Percentiles rank a stretch among this genome's conserved stretches.
Conservation (phyloP, 2,888 invertebrate species). For the Xanthia togata region DNA sequence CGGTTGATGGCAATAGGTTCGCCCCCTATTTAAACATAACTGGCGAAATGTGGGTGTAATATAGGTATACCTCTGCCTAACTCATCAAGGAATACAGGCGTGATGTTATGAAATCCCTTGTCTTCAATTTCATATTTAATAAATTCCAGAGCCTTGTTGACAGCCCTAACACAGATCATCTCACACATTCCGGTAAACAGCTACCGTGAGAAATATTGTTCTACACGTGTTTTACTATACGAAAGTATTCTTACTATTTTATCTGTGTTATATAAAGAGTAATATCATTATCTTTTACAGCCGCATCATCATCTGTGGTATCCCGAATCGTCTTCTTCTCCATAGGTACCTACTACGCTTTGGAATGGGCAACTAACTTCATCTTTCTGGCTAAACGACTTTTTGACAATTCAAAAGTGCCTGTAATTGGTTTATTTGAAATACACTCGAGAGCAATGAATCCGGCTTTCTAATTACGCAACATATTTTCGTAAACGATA, state of each 20-base stretch:
- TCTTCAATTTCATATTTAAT: not conserved
- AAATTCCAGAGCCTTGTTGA: constrained; percentile 9
- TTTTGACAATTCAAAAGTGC: too few species aligned
- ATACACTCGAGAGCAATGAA: too few species aligned
- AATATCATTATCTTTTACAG: not conserved
- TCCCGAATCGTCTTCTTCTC: too few species aligned
- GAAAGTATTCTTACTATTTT: not conserved
- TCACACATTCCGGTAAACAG: constrained; percentile 80
- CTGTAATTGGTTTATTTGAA: too few species aligned
- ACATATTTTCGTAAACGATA: too few species aligned
- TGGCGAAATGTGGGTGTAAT: not conserved
- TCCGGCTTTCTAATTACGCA: too few species aligned
- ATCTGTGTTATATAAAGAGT: too few species aligned
- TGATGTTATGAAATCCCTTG: not conserved
- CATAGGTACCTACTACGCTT: too few species aligned
- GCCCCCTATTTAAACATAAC: not conserved
- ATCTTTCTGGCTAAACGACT: too few species aligned
- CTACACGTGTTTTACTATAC: constrained; percentile 57
- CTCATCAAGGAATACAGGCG: not conserved
- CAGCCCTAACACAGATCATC: constrained; percentile 80
- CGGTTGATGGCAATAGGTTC: too few species aligned
- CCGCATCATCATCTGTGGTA: not conserved
- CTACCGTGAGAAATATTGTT: constrained; percentile 76
- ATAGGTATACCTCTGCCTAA: not conserved
- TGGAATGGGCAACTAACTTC: too few species aligned